phyloP scores from a whole-genome alignment of 2,888 invertebrate genomes.

The Plagodis dolabraria region DNA sequence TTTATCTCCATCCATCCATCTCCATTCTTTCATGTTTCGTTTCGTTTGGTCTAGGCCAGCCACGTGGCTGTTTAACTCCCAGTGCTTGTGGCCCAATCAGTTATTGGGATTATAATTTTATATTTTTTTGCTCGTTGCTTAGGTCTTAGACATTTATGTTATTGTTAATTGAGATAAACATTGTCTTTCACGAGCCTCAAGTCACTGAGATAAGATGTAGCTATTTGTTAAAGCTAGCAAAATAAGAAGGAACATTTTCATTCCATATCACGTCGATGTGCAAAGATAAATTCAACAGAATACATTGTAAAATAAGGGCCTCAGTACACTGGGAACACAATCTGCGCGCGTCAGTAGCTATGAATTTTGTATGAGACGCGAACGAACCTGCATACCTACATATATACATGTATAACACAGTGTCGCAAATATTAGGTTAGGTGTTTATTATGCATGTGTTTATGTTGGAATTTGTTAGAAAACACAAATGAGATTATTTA shows the following conservation, averaged over 20 bases:
- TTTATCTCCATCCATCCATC: too few relatives aligned
- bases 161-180: too few relatives aligned
- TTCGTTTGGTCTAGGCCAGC: too few relatives aligned
- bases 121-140: too few relatives aligned
- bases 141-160: too few relatives aligned
- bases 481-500: background rate
- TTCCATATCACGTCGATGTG: background rate
- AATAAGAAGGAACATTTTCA: background rate
- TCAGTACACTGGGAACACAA: constrained; percentile 16
- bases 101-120: too few relatives aligned
- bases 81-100: too few relatives aligned
- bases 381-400: constrained; percentile 12
- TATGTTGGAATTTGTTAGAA: background rate
- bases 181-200: too few relatives aligned
- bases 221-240: background rate
- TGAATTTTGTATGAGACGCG: constrained; percentile 28
- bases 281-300: background rate
- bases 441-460: constrained; percentile 11
- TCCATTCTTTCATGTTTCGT: too few relatives aligned
- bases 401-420: constrained; percentile 3
- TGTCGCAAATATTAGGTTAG: constrained; percentile 12
- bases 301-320: constrained; percentile 15
- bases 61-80: too few relatives aligned
- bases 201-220: too few relatives aligned
- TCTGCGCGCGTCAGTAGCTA: constrained; percentile 23